Percentiles rank a stretch among this genome's conserved stretches.
phyloP scores from a whole-genome alignment of 2,888 invertebrate species.

The Pimpla rufipes region DNA sequence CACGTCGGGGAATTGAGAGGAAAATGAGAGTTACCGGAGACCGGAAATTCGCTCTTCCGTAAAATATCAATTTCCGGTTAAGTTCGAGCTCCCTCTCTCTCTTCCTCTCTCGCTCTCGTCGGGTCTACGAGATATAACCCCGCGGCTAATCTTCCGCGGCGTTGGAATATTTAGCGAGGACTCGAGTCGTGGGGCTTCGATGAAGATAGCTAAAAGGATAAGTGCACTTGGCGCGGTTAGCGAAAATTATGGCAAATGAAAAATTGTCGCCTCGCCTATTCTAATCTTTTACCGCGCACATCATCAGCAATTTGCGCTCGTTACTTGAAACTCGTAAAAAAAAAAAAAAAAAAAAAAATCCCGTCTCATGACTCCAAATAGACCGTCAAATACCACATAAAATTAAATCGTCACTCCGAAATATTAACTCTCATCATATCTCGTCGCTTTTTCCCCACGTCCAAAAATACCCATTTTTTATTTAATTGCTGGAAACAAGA shows the following conservation, averaged over 20 bases:
- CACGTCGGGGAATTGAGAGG: not conserved
- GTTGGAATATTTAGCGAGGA: slow-evolving; percentile 70
- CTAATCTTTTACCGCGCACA: not conserved
- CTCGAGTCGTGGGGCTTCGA: slow-evolving; percentile 31
- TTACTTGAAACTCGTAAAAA: not conserved
- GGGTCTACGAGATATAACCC: slow-evolving; percentile 33
- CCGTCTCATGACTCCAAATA: no score
- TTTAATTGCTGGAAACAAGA: no score
- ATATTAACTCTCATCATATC: not conserved
- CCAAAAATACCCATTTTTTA: no score
- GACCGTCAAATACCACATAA: not conserved
- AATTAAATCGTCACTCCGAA: not conserved
- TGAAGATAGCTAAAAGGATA: slow-evolving; percentile 2
- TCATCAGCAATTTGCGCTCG: not conserved
- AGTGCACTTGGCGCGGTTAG: not conserved
- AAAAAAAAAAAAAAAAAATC: not conserved
- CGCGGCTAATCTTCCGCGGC: slow-evolving; percentile 57
- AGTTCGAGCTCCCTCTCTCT: slow-evolving; percentile 22
- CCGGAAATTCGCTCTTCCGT: slow-evolving; percentile 46
- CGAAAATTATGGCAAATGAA: slow-evolving; percentile 4
- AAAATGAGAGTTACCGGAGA: slow-evolving; percentile 35
- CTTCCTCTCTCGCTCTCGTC: not conserved
- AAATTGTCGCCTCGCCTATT: slow-evolving; percentile 20
- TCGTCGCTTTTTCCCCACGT: no score
- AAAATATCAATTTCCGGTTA: slow-evolving; percentile 56